Percentiles rank a stretch among this genome's conserved stretches.
These are phyloP conservation scores for Anniella stebbinsi DNA, from an alignment of 2,797 vertebrate species.

Conservation along the genomic window DNA sequence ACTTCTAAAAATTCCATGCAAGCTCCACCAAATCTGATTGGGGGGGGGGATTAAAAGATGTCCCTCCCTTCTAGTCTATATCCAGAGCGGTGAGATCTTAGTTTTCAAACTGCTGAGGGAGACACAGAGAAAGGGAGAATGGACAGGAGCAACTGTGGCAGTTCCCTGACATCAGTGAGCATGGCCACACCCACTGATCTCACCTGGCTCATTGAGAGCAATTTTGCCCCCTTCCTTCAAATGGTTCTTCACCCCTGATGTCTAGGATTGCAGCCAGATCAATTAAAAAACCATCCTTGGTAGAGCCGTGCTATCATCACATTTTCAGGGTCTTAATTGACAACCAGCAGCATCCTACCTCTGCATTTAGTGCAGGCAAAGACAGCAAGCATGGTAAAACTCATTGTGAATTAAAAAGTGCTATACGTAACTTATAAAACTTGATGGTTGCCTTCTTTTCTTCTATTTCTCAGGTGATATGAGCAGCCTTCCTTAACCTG, in stretches of 20 bases:
- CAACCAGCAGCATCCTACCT: background rate
- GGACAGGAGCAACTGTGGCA: too few species aligned
- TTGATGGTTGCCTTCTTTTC: background rate
- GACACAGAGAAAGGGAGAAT: too few species aligned
- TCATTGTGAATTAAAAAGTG: background rate
- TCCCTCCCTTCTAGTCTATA: background rate
- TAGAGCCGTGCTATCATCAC: background rate
- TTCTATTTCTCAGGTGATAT: background rate
- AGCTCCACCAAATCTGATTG: background rate
- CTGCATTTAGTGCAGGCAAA: too few species aligned
- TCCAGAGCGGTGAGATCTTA: background rate
- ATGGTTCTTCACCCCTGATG: background rate
- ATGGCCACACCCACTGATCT: too few species aligned
- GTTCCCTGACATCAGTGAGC: too few species aligned
- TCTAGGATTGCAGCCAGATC: background rate
- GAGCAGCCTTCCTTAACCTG: background rate
- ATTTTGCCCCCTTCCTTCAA: too few species aligned
- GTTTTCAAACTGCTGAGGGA: background rate
- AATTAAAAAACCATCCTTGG: background rate
- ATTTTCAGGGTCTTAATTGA: background rate
- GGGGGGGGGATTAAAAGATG: background rate
- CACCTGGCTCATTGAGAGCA: too few species aligned
- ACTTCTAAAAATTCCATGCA: background rate
- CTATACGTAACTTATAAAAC: background rate
- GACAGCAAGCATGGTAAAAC: background rate